Evolutionary conservation across 2,113 vertebrate species (phyloP).

Genomic region (Chaetura pelagica): DNA sequence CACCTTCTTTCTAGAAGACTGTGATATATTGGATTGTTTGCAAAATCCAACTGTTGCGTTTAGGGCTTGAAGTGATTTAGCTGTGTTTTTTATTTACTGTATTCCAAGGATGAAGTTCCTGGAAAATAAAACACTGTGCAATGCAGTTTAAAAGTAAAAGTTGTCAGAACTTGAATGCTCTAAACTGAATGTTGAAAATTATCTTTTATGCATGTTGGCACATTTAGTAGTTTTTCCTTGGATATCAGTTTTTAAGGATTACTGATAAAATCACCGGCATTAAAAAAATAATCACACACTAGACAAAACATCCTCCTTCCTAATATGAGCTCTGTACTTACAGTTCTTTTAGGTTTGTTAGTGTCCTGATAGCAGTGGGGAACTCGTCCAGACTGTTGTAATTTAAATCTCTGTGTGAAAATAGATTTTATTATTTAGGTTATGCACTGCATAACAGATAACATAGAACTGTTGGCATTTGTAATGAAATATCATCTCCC

Average conservation of each 20-base stretch:
- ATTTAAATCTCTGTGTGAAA: conserved; percentile 85
- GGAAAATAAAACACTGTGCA: neutral
- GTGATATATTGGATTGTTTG: neutral
- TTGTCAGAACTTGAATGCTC: neutral
- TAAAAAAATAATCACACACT: conserved; percentile 1
- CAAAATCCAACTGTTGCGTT: neutral
- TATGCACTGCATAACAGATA: neutral
- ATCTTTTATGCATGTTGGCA: conserved; percentile 1
- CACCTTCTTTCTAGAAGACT: neutral
- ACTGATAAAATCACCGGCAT: conserved; percentile 28
- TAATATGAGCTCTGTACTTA: conserved; percentile 77
- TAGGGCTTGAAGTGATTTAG: neutral
- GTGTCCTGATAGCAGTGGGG: conserved; percentile 84
- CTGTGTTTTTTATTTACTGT: neutral
- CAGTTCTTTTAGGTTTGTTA: conserved; percentile 91
- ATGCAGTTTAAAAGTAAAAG: neutral
- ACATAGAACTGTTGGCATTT: neutral
- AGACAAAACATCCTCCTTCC: conserved; percentile 29
- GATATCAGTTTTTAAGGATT: conserved; percentile 14
- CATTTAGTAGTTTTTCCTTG: conserved; percentile 7
- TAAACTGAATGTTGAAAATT: neutral
- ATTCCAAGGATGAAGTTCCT: neutral
- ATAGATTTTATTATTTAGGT: conserved; percentile 34
- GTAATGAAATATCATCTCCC: neutral
- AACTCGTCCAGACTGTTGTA: conserved; percentile 87